Base-by-base conservation (phyloP, 2,888 invertebrate species). In the Hoplodrina ambigua region DNA sequence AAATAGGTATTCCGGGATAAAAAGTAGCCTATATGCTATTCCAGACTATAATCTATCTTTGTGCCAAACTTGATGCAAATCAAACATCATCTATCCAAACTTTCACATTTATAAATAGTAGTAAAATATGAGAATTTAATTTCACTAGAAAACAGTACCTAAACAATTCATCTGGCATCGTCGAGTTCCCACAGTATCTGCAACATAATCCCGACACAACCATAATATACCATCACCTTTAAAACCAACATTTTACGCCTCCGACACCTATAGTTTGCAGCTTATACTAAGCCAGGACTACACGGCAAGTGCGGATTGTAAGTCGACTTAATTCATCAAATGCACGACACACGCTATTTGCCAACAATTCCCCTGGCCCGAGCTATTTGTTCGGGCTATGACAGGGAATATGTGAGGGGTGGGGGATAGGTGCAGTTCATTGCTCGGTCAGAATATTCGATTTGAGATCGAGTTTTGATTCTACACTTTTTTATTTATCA, bases 321-420 rank as follows among this genome's bases (percentile, higher is more conserved):
- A 78, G 76, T 77, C 74, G 66, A 79, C 63, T 79, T 78, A 75
- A 78, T 78, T 71, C 80, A 75, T 78, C 78, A 78, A 78, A 75
- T 71, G 54, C 65, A 71, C 78, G 80, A 79, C 80, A 70, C 56
- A 61, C 33, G 71, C 71, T 78, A 79, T 78, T 78, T 78, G 78
- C 75, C 83, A 80, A 82, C 82, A 83, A 75, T 77, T 61, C 69
- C 72, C 72, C 67, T 44, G 49, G 58, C 64, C 19, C 33, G 55
- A 52, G 69, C 58, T 75, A 75, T 84, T 79, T 75, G 79, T 83
- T 50, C 66, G 49, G 64, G 69, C 60, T 49, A 56, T 69, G 69
- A 56, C 60, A 53, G 53, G 59, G 33, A 25, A 25, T 7, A 25
- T 20, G 73, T n/a, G n/a, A 11, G 19, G 52, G 58, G 49, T n/a